Evolutionary conservation across 2,888 invertebrate genomes (phyloP), one percentile per base, ranked within the genome.

Genomic region (Hemaris fuciformis): DNA sequence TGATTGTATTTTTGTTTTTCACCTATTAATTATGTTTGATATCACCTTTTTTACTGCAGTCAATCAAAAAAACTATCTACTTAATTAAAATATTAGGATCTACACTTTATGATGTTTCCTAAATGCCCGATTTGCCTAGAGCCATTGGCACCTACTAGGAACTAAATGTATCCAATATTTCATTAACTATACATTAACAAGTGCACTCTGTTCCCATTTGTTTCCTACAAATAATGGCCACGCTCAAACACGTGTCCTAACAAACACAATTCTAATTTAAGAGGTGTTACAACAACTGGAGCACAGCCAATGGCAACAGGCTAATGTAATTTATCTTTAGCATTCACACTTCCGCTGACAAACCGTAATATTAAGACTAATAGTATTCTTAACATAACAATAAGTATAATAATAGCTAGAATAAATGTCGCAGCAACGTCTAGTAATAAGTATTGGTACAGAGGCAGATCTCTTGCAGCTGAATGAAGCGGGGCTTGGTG

Each of bases 271-370:
- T 45, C 20, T 46, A 45, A 46, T 22, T 46, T 27, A 27, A 53
- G 59, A 38, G 53, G 48, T 61, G 45, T 5, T 43, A 15, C 20
- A 25, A 48, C 13, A 64, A 10, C 46, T n/a, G 59, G 15, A 23
- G 18, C 20, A 53, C 20, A 64, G 25, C 22, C 27, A 23, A 43
- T 18, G n/a, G 15, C 42, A 59, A 45, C 15, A 42, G 3, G 31
- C 68, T 78, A 89, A 72, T 90, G 88, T 57, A 88, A 41, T 65
- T 91, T 91, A 64, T 87, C 81, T 66, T 90, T 90, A 27, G 68
- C 69, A 61, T 76, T 80, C 31, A 75, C 75, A 46, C 74, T 78
- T 8, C 73, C 70, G 61, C 81, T 80, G 3, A 86, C 43, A 15
- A 86, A 67, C 31, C 80, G 67, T 6, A 82, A 72, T 38, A 85